Evolutionary conservation across 37 sponge, comb jelly and placozoan species (phyloP).

Genomic region (Beroe forskalii): DNA sequence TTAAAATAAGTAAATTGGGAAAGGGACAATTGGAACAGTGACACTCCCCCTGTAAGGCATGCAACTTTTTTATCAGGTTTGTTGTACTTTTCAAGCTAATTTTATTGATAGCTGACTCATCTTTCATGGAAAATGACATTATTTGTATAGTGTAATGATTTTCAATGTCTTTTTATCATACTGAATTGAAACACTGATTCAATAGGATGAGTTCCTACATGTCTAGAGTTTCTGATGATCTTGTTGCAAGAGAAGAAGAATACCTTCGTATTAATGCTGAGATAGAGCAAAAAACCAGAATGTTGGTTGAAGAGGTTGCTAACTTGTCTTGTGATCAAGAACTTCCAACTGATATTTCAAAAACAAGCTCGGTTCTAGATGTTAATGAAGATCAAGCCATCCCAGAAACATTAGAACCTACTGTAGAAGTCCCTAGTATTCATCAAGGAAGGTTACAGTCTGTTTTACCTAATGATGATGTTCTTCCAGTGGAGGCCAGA

Average conservation of each 20-base stretch:
- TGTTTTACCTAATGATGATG: not conserved
- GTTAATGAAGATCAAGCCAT: not conserved
- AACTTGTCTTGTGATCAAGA: conserved; percentile 33
- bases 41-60: too few species aligned
- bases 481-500: conserved; percentile 32
- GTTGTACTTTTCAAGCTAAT: too few species aligned
- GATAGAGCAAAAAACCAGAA: conserved; percentile 47
- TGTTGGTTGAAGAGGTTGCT: conserved; percentile 38
- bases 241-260: conserved; percentile 51
- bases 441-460: not conserved
- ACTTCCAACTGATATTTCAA: not conserved
- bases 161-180: too few species aligned
- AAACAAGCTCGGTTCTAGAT: not conserved
- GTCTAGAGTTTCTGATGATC: conserved; percentile 54
- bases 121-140: too few species aligned
- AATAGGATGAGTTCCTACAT: conserved; percentile 40
- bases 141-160: too few species aligned
- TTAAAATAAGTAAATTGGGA: too few species aligned
- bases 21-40: too few species aligned
- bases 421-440: not conserved
- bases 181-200: not conserved
- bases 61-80: too few species aligned
- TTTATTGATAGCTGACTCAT: too few species aligned
- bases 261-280: conserved; percentile 43
- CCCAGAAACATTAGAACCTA: not conserved